phyloP scores from a whole-genome alignment of 2,797 vertebrate genomes.

The Tinamus major region DNA sequence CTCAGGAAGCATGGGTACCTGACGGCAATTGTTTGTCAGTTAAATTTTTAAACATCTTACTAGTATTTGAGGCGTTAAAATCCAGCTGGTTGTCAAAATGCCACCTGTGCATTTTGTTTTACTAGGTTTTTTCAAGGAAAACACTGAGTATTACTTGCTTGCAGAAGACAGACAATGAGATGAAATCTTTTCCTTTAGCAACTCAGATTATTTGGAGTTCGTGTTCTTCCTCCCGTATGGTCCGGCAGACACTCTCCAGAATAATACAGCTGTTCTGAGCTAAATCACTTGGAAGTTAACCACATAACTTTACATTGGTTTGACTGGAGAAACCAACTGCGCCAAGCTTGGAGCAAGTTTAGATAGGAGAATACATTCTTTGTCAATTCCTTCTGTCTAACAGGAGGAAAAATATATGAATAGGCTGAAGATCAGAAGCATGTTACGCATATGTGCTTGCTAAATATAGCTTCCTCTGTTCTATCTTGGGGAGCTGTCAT shows the following conservation, averaged over 20 bases:
- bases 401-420: background rate
- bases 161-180: background rate
- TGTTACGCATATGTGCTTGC: rapidly evolving
- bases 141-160: background rate
- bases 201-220: background rate
- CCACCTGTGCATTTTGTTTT: background rate
- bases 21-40: background rate
- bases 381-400: background rate
- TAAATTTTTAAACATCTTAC: background rate
- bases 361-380: background rate
- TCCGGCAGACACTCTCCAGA: background rate
- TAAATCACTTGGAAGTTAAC: background rate
- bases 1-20: background rate
- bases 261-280: background rate
- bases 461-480: background rate
- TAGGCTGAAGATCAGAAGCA: background rate
- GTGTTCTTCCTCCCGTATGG: background rate
- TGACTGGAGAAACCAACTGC: background rate
- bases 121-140: background rate
- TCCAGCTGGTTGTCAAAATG: background rate
- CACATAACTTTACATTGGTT: background rate
- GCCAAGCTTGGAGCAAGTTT: background rate
- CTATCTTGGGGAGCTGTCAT: background rate
- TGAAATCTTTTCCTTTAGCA: background rate
- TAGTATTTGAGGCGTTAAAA: background rate